Evolutionary conservation across 2,888 invertebrate genomes (phyloP).

Genomic region (Campaea margaritaria): DNA sequence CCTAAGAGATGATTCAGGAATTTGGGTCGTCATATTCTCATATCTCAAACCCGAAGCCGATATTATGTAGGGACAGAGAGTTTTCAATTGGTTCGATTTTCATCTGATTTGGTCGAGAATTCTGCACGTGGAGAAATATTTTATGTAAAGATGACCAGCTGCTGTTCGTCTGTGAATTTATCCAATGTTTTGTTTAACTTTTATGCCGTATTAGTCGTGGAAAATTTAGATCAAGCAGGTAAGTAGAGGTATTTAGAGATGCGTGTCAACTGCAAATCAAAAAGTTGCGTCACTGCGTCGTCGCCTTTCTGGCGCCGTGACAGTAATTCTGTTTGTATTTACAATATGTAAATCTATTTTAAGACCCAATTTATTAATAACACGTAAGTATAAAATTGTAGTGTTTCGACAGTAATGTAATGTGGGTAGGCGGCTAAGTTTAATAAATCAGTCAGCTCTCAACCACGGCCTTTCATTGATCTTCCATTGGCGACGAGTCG

Average conservation of each 20-base stretch:
- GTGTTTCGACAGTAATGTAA: too few relatives aligned
- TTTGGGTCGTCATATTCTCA: background rate
- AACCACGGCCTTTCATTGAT: too few relatives aligned
- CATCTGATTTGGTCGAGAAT: background rate
- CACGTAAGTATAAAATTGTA: constrained; percentile 4
- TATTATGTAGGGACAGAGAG: background rate
- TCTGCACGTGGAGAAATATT: too few relatives aligned
- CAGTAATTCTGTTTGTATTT: constrained; percentile 22
- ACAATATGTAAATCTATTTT: constrained; percentile 15
- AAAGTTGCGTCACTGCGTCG: constrained; percentile 32
- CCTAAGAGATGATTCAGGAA: constrained; percentile 14
- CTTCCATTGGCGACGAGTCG: too few relatives aligned
- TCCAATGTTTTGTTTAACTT: background rate
- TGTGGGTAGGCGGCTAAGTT: too few relatives aligned
- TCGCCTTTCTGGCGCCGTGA: constrained; percentile 23
- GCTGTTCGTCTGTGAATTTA: background rate
- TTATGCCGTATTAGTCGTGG: constrained; percentile 5
- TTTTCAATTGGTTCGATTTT: background rate
- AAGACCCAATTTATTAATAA: constrained; percentile 14
- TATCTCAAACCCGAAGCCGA: too few relatives aligned
- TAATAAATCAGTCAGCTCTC: too few relatives aligned
- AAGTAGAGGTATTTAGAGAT: constrained; percentile 10
- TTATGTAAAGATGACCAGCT: background rate
- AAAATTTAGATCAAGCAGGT: constrained; percentile 9
- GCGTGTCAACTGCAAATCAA: constrained; percentile 37